phyloP scores from a whole-genome alignment of 2,113 vertebrate genomes.

The Craseonycteris thonglongyai region DNA sequence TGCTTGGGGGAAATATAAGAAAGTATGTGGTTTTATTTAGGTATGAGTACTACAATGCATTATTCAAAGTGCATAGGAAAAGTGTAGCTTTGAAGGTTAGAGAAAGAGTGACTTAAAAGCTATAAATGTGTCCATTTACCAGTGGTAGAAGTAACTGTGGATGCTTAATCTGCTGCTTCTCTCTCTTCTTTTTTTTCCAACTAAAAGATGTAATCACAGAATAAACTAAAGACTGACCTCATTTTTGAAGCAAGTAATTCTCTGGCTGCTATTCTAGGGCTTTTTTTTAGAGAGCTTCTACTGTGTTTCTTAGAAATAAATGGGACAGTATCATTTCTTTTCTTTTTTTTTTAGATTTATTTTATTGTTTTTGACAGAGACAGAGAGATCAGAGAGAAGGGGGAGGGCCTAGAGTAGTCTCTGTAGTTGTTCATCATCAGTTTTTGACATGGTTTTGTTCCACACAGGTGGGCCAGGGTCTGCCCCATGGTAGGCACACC shows the following conservation, averaged over 20 bases:
- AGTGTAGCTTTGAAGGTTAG: not conserved
- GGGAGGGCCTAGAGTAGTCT: no score
- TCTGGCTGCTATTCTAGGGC: not conserved
- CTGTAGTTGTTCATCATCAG: no score
- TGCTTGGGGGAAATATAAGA: not conserved
- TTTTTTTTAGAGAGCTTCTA: not conserved
- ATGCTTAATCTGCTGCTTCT: no score
- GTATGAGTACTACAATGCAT: not conserved
- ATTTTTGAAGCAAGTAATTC: not conserved
- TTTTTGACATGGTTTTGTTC: no score
- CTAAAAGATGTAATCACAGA: not conserved
- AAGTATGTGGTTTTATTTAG: not conserved
- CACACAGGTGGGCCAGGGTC: no score
- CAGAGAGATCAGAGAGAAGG: no score
- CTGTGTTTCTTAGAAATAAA: slow-evolving; percentile 6
- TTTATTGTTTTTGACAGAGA: no score
- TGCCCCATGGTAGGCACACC: no score
- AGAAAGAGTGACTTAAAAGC: not conserved
- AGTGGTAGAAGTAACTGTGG: not conserved
- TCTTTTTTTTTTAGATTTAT: no score
- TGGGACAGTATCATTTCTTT: not conserved
- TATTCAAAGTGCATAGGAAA: not conserved
- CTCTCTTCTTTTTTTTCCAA: not conserved
- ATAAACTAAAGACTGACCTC: not conserved
- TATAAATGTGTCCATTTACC: not conserved